Evolutionary conservation across 2,797 vertebrate genomes (phyloP).

Genomic region (Chelonia mydas): DNA sequence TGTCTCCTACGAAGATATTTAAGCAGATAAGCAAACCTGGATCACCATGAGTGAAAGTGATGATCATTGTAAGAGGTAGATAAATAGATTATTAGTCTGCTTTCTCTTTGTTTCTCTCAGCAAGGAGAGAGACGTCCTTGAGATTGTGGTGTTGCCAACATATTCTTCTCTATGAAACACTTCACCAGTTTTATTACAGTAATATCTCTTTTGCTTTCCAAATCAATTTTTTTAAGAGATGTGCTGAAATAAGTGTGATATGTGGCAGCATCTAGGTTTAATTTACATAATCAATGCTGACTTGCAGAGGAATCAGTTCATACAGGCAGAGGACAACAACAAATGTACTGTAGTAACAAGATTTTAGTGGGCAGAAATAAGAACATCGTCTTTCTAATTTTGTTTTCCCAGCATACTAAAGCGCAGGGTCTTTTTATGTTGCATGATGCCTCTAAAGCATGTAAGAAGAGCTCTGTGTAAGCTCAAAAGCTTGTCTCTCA

Average conservation of each 20-base stretch:
- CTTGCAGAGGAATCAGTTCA: slow-evolving; percentile 50
- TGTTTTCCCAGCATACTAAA: not conserved
- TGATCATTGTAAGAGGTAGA: not conserved
- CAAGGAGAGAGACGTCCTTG: not conserved
- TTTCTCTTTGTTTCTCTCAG: not conserved
- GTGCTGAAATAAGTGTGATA: slow-evolving; percentile 19
- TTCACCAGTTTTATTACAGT: slow-evolving; percentile 12
- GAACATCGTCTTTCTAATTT: slow-evolving; percentile 22
- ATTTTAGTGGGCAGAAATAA: slow-evolving; percentile 31
- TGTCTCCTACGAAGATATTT: not conserved
- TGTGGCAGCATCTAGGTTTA: slow-evolving; percentile 44
- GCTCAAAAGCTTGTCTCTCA: not conserved
- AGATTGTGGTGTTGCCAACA: not conserved
- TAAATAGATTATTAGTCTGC: not conserved
- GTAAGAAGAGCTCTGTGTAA: not conserved
- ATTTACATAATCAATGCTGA: slow-evolving; percentile 64
- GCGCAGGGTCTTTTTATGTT: not conserved
- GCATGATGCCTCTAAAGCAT: not conserved
- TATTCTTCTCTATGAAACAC: not conserved
- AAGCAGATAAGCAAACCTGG: not conserved
- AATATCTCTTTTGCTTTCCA: not conserved
- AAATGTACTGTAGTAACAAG: slow-evolving; percentile 15
- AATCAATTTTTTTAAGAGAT: not conserved
- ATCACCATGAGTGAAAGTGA: not conserved
- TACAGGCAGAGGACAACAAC: slow-evolving; percentile 48